phyloP scores from a whole-genome alignment of 2,113 vertebrate species.

The Melanocharis versteri region DNA sequence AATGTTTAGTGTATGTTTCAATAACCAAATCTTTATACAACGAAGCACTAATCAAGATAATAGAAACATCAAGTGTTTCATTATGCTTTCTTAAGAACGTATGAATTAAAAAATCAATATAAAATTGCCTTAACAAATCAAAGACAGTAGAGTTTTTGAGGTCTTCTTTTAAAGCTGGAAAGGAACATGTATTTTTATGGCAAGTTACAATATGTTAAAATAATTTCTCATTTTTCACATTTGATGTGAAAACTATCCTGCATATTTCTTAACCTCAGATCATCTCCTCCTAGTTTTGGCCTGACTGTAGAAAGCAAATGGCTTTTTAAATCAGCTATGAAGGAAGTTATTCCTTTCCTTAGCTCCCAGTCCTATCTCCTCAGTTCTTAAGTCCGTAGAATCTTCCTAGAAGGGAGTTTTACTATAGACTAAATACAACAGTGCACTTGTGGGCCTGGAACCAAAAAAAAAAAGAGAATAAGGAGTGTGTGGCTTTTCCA shows the following conservation, averaged over 20 bases:
- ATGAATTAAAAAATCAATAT: constrained; percentile 27
- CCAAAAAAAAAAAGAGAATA: background rate
- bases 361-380: background rate
- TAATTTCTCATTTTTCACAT: constrained; percentile 3
- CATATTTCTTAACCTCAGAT: background rate
- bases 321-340: background rate
- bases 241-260: background rate
- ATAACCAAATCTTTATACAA: constrained; percentile 3
- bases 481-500: background rate
- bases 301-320: background rate
- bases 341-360: background rate
- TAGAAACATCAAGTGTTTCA: background rate
- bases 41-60: background rate
- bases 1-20: constrained; percentile 6
- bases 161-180: background rate
- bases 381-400: background rate
- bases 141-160: background rate
- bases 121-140: constrained; percentile 5
- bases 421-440: background rate
- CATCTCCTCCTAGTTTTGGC: background rate
- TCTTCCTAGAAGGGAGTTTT: background rate
- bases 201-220: background rate
- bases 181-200: background rate
- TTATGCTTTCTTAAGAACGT: constrained; percentile 10
- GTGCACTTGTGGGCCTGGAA: background rate